A percentile compares a stretch with the other conserved stretches of the same genome.
These are phyloP conservation scores for Hipposideros armiger DNA, from an alignment of 2,113 vertebrate genomes.

Conservation along the genomic window DNA sequence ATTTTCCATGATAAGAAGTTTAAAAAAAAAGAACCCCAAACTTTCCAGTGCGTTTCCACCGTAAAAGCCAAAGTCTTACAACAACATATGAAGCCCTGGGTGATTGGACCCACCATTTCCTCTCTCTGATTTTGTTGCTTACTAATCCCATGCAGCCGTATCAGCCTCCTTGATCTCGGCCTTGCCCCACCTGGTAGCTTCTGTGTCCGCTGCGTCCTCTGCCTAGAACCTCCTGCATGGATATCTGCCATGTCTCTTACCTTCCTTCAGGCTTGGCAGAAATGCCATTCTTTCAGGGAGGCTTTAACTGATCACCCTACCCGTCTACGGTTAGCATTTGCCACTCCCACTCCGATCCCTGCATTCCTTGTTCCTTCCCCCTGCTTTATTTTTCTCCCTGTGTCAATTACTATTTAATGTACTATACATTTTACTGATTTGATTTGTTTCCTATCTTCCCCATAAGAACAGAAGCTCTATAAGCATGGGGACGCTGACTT, in stretches of 20 bases:
- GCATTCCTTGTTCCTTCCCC: not conserved
- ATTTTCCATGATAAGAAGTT: not conserved
- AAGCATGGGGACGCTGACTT: not conserved
- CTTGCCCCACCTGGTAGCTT: not conserved
- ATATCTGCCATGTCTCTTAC: too few relatives aligned
- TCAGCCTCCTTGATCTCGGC: not conserved
- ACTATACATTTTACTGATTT: not conserved
- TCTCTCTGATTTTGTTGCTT: not conserved
- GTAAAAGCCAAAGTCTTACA: not conserved
- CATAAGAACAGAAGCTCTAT: not conserved
- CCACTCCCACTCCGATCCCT: too few relatives aligned
- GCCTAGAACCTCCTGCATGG: not conserved
- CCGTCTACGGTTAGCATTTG: not conserved
- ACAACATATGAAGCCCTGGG: not conserved
- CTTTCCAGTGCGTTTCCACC: not conserved
- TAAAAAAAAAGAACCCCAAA: not conserved
- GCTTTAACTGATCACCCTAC: fast-evolving
- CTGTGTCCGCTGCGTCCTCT: not conserved
- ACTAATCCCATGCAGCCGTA: not conserved
- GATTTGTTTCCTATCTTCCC: not conserved
- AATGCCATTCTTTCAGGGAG: not conserved
- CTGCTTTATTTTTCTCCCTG: not conserved
- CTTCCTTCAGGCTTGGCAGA: not conserved
- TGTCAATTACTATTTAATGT: not conserved
- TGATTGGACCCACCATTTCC: not conserved